A percentile compares a stretch with the other conserved stretches of the same genome.
Evolutionary conservation across 2,888 invertebrate genomes (phyloP).

Genomic region (Parelbella ahira): DNA sequence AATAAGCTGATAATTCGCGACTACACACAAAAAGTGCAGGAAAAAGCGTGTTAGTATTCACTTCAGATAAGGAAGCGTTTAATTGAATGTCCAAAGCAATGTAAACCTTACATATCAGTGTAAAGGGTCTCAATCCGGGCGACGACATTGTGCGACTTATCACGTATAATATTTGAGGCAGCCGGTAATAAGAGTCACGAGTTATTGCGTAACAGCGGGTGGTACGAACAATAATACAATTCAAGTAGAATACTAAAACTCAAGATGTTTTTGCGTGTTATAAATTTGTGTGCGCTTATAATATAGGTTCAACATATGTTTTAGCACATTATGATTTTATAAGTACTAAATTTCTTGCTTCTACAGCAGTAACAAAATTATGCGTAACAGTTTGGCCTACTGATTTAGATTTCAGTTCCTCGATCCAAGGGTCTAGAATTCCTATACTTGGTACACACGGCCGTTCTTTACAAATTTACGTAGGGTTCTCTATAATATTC

Average conservation of each 20-base stretch:
- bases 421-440: too few species aligned
- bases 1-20: conserved; percentile 47
- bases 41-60: conserved; percentile 58
- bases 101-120: conserved; percentile 36
- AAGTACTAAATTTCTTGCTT: too few species aligned
- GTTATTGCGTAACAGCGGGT: conserved; percentile 66
- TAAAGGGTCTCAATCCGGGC: conserved; percentile 42
- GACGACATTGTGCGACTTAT: conserved; percentile 40
- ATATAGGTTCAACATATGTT: too few species aligned
- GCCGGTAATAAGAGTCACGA: conserved; percentile 72
- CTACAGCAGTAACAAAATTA: too few species aligned
- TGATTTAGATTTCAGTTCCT: too few species aligned
- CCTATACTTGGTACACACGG: too few species aligned
- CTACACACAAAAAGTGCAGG: conserved; percentile 50
- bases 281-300: too few species aligned
- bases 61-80: conserved; percentile 45
- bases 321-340: too few species aligned
- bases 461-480: too few species aligned
- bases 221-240: conserved; percentile 54
- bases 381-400: too few species aligned
- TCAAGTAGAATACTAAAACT: conserved; percentile 51
- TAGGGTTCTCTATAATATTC: too few species aligned
- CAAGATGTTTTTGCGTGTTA: conserved; percentile 38
- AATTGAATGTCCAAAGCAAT: conserved; percentile 31
- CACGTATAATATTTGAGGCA: conserved; percentile 51